Evolutionary conservation across 2,888 invertebrate genomes (phyloP), one percentile per base, ranked within the genome.

Genomic region (Euzetes globulus): DNA sequence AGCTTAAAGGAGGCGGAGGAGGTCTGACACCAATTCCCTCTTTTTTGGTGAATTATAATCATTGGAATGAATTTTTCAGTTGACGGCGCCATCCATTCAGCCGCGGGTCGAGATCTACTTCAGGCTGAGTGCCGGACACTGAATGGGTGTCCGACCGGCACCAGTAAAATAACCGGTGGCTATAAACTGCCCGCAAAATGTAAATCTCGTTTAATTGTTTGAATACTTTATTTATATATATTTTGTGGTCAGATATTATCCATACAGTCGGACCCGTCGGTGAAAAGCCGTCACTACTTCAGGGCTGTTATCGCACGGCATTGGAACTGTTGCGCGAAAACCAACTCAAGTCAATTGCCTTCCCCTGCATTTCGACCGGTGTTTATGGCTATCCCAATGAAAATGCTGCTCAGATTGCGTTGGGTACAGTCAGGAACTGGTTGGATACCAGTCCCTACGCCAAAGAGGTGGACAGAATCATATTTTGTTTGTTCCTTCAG

Each of bases 201-300:
- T 93, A 13, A 22, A 13, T 58, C 25, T 7, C 1, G 19, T 58
- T 76, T 25, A 37, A 7, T 29, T 45, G n/a, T 70, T n/a, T 29
- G n/a, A n/a, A n/a, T n/a, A n/a, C 60, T 37, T 15, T 19, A 72
- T 45, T 41, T 55, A 37, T n/a, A 55, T 55, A n/a, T 50, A 41
- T 68, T 73, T 73, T 41, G 77, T 77, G 86, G 87, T 58, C 84
- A 92, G 92, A 91, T 85, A 88, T 94, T 0, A 91, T 94, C 78
- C 92, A 93, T 81, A 92, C 94, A 9, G 94, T 94, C 22, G 94
- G 94, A 0, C 94, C 94, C 1, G 86, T 87, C 80, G 90, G 91
- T 63, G 89, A 90, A 77, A 87, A 89, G 5, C 86, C 88, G 7
- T 82, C 85, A 0, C 83, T 86, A 60, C 85, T 94, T 7, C 82